Conservation (phyloP, 2,888 invertebrate species). For the Ophion costatus region DNA sequence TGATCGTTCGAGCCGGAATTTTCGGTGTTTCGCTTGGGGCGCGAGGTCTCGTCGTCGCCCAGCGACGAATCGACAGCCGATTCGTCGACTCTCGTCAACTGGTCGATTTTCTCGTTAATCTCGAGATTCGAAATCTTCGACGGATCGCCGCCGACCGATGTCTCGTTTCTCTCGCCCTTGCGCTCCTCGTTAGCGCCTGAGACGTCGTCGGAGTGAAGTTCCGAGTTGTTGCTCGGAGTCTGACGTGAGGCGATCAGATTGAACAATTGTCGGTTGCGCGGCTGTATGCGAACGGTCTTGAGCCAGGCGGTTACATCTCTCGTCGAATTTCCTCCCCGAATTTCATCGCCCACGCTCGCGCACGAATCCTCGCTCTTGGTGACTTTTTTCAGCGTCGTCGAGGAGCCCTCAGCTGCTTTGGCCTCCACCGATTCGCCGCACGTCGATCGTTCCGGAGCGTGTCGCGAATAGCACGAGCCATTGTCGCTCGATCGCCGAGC, state of each 20-base stretch:
- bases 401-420: neutral
- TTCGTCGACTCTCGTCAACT: too few relatives aligned
- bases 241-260: conserved; percentile 4
- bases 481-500: neutral
- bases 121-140: too few relatives aligned
- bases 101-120: too few relatives aligned
- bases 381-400: neutral
- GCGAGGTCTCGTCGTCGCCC: too few relatives aligned
- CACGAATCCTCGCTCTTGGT: neutral
- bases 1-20: too few relatives aligned
- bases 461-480: neutral
- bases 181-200: neutral
- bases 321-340: neutral
- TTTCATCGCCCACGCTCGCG: neutral
- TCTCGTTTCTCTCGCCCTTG: too few relatives aligned
- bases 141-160: too few relatives aligned
- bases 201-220: conserved; percentile 64
- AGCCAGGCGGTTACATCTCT: neutral
- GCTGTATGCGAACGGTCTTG: neutral
- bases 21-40: too few relatives aligned
- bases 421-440: neutral
- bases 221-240: conserved; percentile 26
- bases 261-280: conserved; percentile 2
- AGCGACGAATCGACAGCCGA: neutral
- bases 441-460: neutral